Base-by-base conservation (phyloP, 2,797 vertebrate species). In the Scleropages formosus region DNA sequence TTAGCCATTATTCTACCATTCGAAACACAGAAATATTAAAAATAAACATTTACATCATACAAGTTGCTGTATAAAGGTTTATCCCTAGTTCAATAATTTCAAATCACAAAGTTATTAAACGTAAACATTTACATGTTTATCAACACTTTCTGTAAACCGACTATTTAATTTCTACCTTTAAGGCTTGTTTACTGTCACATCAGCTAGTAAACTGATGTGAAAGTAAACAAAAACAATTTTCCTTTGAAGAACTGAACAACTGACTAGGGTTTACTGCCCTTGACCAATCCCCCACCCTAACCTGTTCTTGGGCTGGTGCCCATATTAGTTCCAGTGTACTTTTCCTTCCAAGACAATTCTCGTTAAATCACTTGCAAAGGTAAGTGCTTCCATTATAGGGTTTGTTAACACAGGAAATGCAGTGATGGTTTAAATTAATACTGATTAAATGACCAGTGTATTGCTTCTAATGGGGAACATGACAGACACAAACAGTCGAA, bases 381-480 rank as follows among this genome's bases (percentile, higher is more conserved):
- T 71, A 27, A 24, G 56, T 71, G 49, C 18, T 56, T 2, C 3
- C 18, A 53, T 71, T 31, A 39, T 27, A 27, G 20, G 49, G 47
- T 70, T 22, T 70, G 20, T 46, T 8, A 49, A 26, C 24, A 70
- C 18, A 13, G 53, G 27, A 51, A 22, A 11, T 56, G 46, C 49
- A 39, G 6, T 39, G 31, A 6, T 39, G 6, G 2, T 39, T 39
- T 39, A 39, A 56, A 26, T 71, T 27, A 53, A 56, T 58, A 56
- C 26, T 71, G 8, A 16, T 61, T 71, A 12, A 56, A 56, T 53
- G 53, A 51, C 24, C 26, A 58, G 56, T n/a, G 31, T 39, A 39
- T 39, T 69, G 46, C 69, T 69, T 69, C 47, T 46, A 67, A 46
- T 20, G n/a, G 69, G 66, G 44, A 69, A 18, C 39, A 49, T 24